Conservation (phyloP, 1,140 invertebrate species). For the Drosophila cardini region DNA sequence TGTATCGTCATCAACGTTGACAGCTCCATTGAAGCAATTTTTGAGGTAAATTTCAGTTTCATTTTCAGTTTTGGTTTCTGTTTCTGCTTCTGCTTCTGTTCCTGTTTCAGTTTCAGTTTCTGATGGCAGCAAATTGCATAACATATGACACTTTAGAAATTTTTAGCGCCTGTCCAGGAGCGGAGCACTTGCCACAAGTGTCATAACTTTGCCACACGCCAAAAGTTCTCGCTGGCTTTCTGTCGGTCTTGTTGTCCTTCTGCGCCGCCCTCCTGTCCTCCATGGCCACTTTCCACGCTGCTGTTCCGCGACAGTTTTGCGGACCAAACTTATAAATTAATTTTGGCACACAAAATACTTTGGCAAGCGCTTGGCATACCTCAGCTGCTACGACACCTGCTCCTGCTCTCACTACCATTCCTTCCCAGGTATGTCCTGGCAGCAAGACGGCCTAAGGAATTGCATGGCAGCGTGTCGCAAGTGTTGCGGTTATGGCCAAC, state of each 20-base stretch:
- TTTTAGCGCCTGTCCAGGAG: slow-evolving; percentile 25
- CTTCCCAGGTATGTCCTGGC: slow-evolving; percentile 8
- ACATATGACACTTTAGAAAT: slow-evolving; percentile 74
- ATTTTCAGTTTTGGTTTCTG: slow-evolving; percentile 9
- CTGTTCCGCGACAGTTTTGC: slow-evolving; percentile 27
- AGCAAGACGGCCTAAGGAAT: slow-evolving; percentile 57
- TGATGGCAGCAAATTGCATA: slow-evolving; percentile 37
- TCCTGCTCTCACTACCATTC: neutral
- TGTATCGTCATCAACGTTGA: slow-evolving; percentile 65
- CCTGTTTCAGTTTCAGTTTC: neutral
- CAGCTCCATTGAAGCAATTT: slow-evolving; percentile 50
- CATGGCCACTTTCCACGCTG: neutral
- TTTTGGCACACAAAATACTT: slow-evolving; percentile 73
- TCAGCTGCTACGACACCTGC: slow-evolving; percentile 46
- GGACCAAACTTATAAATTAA: slow-evolving; percentile 77
- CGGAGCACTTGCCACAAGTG: slow-evolving; percentile 37
- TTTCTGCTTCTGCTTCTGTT: neutral
- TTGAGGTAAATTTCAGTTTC: slow-evolving; percentile 69
- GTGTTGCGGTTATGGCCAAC: slow-evolving; percentile 54
- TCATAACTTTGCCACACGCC: slow-evolving; percentile 37
- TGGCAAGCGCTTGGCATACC: slow-evolving; percentile 62
- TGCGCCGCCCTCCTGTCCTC: slow-evolving; percentile 10
- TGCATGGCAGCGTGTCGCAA: slow-evolving; percentile 38
- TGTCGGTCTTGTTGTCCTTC: too few relatives aligned
- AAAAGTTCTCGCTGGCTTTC: slow-evolving; percentile 26